Percentiles rank a stretch among this genome's conserved stretches.
These are phyloP conservation scores for Netelia inedita DNA, from an alignment of 2,888 invertebrate species.

Conservation along the genomic window DNA sequence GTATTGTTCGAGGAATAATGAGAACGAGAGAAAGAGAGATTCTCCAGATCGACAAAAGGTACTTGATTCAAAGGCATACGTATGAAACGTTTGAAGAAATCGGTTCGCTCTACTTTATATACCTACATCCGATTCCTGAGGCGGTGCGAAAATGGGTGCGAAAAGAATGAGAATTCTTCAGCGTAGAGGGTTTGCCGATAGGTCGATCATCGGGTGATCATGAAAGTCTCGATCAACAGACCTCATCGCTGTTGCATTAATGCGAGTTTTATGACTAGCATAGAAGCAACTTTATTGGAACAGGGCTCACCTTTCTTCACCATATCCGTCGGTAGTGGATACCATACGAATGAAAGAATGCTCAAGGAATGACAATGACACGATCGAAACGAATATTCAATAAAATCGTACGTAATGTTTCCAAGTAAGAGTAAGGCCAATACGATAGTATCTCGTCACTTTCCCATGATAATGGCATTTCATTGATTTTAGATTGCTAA, in stretches of 20 bases:
- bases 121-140: constrained; percentile 12
- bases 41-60: constrained; percentile 12
- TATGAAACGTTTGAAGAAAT: constrained; percentile 14
- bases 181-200: constrained; percentile 1
- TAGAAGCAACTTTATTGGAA: background rate
- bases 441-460: background rate
- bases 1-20: constrained; percentile 73
- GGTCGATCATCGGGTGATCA: background rate
- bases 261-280: constrained; percentile 28
- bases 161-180: constrained; percentile 26
- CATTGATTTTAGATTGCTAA: background rate
- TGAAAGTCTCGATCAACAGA: constrained; percentile 17
- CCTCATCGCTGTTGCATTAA: constrained; percentile 13
- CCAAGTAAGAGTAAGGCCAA: background rate
- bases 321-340: background rate
- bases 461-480: background rate
- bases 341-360: constrained; percentile 7
- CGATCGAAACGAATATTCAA: background rate
- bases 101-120: background rate
- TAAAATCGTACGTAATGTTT: background rate
- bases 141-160: constrained; percentile 21
- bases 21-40: constrained; percentile 69
- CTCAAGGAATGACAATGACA: background rate
- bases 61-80: background rate
- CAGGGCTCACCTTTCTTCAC: background rate